Conservation (phyloP, 2,797 vertebrate species). For the Morelia viridis region DNA sequence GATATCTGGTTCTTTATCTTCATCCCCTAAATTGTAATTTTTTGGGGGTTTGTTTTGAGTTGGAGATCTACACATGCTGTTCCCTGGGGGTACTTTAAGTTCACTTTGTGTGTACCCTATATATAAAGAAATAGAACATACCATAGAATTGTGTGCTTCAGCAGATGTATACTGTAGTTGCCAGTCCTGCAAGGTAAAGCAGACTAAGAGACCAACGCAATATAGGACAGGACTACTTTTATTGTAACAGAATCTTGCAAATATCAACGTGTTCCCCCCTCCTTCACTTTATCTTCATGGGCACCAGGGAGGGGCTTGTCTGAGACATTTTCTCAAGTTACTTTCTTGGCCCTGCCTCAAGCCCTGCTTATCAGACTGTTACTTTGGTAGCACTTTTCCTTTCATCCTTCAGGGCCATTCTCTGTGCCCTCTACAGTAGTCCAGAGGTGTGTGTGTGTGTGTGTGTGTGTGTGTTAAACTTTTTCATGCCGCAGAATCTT, state of each 20-base stretch:
- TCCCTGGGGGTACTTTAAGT: background rate
- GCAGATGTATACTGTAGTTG: background rate
- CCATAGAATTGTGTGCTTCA: background rate
- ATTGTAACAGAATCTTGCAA: background rate
- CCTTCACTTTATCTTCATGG: background rate
- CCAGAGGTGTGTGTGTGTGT: background rate
- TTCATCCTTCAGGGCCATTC: background rate
- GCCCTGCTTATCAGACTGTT: background rate
- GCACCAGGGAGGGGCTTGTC: background rate
- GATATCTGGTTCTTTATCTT: background rate
- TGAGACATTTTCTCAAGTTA: background rate
- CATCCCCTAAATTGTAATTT: background rate
- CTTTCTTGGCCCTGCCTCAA: background rate
- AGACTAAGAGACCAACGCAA: background rate
- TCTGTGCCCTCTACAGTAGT: background rate
- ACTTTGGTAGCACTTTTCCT: background rate
- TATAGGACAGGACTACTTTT: background rate
- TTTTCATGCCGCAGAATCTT: background rate
- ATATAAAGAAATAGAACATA: background rate
- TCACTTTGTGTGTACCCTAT: background rate
- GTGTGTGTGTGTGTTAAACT: background rate
- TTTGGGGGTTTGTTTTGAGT: background rate
- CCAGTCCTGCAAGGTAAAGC: background rate
- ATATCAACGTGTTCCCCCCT: background rate
- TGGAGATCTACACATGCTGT: background rate